These are phyloP conservation scores for Mechanitis messenoides DNA, from an alignment of 2,888 invertebrate genomes.

Conservation along the genomic window DNA sequence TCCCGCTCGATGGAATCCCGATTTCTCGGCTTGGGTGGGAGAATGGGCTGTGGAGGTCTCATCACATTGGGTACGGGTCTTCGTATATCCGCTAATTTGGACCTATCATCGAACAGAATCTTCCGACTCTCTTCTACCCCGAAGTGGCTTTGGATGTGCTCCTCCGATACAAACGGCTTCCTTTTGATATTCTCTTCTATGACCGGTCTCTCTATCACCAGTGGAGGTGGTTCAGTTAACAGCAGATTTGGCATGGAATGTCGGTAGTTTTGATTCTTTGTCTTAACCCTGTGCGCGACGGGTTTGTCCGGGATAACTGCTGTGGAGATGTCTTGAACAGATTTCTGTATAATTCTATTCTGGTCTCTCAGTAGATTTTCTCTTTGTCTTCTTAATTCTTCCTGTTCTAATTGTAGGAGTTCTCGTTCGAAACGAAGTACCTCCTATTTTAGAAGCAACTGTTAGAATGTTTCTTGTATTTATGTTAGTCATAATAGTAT, in stretches of 20 bases:
- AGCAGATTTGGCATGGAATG: slow-evolving; percentile 73
- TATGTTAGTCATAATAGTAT: slow-evolving; percentile 6
- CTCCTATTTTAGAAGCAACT: slow-evolving; percentile 63
- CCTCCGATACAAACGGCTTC: slow-evolving; percentile 68
- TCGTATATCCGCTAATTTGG: slow-evolving; percentile 39
- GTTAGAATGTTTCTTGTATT: slow-evolving; percentile 16
- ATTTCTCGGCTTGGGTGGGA: slow-evolving; percentile 63
- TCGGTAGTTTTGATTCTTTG: slow-evolving; percentile 49
- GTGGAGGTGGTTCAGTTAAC: slow-evolving; percentile 50
- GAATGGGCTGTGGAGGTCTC: slow-evolving; percentile 46
- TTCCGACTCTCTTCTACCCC: slow-evolving; percentile 67
- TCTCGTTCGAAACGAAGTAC: slow-evolving; percentile 87
- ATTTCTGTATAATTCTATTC: slow-evolving; percentile 77
- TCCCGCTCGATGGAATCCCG: slow-evolving; percentile 68
- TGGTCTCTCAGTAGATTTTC: slow-evolving; percentile 83
- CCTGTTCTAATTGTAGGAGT: slow-evolving; percentile 85
- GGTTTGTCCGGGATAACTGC: slow-evolving; percentile 56
- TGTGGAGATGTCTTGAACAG: slow-evolving; percentile 79
- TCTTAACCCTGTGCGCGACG: slow-evolving; percentile 41
- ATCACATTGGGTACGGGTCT: slow-evolving; percentile 36
- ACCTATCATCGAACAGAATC: slow-evolving; percentile 53
- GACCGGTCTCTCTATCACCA: slow-evolving; percentile 44
- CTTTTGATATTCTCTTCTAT: slow-evolving; percentile 57
- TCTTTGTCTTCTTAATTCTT: slow-evolving; percentile 84
- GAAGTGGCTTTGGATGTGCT: slow-evolving; percentile 67